Percentiles rank a stretch among this genome's conserved stretches.
Evolutionary conservation across 2,888 invertebrate genomes (phyloP).

Genomic region (Cenopis cana): DNA sequence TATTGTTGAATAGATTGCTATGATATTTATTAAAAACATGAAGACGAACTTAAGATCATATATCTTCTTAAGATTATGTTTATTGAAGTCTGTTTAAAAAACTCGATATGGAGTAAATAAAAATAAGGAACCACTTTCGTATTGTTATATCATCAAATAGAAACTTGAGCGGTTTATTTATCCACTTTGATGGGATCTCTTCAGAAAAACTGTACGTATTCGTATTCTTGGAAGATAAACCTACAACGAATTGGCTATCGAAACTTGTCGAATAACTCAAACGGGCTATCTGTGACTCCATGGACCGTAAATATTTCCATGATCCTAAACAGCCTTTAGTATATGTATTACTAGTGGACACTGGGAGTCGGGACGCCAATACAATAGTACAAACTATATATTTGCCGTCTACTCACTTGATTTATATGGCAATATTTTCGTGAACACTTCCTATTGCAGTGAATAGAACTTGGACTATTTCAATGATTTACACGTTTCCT

Average conservation of each 20-base stretch:
- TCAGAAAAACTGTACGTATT: conserved; percentile 30
- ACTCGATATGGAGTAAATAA: background rate
- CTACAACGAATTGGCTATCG: conserved; percentile 62
- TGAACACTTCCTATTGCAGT: conserved; percentile 57
- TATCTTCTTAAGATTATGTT: background rate
- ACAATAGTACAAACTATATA: conserved; percentile 65
- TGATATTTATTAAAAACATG: no score
- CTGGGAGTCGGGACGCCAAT: conserved; percentile 61
- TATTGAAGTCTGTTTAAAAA: background rate
- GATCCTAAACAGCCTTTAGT: conserved; percentile 70
- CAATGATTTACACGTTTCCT: conserved; percentile 60
- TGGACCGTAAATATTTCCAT: conserved; percentile 62
- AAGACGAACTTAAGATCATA: no score
- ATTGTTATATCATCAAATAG: background rate
- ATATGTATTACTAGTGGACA: conserved; percentile 70
- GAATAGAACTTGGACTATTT: conserved; percentile 58
- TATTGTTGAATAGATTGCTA: no score
- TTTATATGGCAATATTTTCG: conserved; percentile 71
- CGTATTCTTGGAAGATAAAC: conserved; percentile 55
- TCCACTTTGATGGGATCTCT: conserved; percentile 15
- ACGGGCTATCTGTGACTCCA: conserved; percentile 54
- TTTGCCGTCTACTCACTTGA: conserved; percentile 61
- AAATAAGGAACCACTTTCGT: conserved; percentile 2
- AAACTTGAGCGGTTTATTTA: conserved; percentile 21
- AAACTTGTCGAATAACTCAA: conserved; percentile 71